These are phyloP conservation scores for Pseudomugil gertrudae DNA, from an alignment of 2,797 vertebrate genomes.

Conservation along the genomic window DNA sequence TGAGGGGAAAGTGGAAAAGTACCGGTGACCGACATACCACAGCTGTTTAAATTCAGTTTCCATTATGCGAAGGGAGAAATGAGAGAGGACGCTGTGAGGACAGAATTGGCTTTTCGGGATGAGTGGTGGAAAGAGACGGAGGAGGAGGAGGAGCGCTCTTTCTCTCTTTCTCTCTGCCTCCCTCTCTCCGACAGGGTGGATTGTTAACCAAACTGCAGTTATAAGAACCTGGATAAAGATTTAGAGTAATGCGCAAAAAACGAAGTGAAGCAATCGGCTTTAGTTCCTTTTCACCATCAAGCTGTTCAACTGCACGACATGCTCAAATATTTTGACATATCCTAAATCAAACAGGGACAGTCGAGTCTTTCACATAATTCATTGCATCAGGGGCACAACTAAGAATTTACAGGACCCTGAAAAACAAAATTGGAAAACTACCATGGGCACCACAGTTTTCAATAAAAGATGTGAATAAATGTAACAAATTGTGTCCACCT, in stretches of 20 bases:
- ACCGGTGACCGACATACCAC: slow-evolving; percentile 49
- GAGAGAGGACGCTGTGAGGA: slow-evolving; percentile 58
- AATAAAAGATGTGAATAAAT: neutral
- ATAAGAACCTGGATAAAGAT: slow-evolving; percentile 27
- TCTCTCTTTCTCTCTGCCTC: slow-evolving; percentile 40
- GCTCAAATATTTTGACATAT: neutral
- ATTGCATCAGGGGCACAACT: slow-evolving; percentile 18
- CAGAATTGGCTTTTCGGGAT: slow-evolving; percentile 51
- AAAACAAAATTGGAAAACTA: neutral
- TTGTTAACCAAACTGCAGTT: slow-evolving; percentile 42
- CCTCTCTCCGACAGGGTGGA: slow-evolving; percentile 40
- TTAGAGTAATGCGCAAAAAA: slow-evolving; percentile 29
- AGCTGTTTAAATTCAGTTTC: slow-evolving; percentile 57
- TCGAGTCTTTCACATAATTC: slow-evolving; percentile 5
- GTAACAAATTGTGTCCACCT: neutral
- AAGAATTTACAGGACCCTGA: neutral
- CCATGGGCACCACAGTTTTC: neutral
- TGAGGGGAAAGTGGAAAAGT: slow-evolving; percentile 48
- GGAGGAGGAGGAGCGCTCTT: slow-evolving; percentile 45
- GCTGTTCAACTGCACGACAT: neutral
- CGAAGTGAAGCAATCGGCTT: slow-evolving; percentile 2
- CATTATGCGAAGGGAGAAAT: slow-evolving; percentile 53
- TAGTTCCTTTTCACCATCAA: neutral
- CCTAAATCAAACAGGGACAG: slow-evolving; percentile 1
- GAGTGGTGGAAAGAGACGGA: slow-evolving; percentile 53